Base-by-base conservation (phyloP, 2,113 vertebrate species). In the Silurus meridionalis region DNA sequence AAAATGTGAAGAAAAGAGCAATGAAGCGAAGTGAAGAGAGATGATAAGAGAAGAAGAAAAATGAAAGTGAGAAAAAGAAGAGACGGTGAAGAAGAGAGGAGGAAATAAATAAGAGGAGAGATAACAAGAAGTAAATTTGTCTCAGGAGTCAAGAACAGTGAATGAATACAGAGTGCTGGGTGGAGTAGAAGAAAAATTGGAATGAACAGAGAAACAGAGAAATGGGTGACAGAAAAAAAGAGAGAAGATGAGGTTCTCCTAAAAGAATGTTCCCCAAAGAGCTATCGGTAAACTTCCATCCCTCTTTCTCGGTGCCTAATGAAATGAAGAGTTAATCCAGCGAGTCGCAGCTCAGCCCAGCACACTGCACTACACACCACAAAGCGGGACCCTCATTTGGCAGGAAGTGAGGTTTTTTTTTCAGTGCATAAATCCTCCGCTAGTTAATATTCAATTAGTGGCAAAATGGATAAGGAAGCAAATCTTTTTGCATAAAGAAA, bases 321-420 rank as follows among this genome's bases (percentile, higher is more conserved):
- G 86, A 88, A 88, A 88, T 90, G 83, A 90, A 67, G 83, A 88
- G 74, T 82, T 88, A 87, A 88, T 90, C 89, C 88, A 87, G 78
- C 71, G 63, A 88, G 67, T 86, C 86, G 48, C 78, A 80, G 81
- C 85, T 23, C 67, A 53, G 83, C 55, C n/a, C 74, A 1, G 21
- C 37, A 64, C 84, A 57, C 75, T 67, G 84, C 83, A 37, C 3
- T 67, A 80, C 85, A 25, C 85, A 82, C 87, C 85, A 85, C 75
- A 86, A 83, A 79, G 77, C 82, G 63, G 17, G 60, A 85, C 61
- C 50, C 81, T 86, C 85, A 83, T 85, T 85, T 85, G 86, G 88
- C 83, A 88, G 7, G 72, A 80, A 58, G 55, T 17, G 64, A 61
- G 74, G 50, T 82, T 89, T 81, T 37, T 37, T 37, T 84, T n/a